These are phyloP conservation scores for Piprites chloris DNA, from an alignment of 2,113 vertebrate genomes.

Conservation along the genomic window DNA sequence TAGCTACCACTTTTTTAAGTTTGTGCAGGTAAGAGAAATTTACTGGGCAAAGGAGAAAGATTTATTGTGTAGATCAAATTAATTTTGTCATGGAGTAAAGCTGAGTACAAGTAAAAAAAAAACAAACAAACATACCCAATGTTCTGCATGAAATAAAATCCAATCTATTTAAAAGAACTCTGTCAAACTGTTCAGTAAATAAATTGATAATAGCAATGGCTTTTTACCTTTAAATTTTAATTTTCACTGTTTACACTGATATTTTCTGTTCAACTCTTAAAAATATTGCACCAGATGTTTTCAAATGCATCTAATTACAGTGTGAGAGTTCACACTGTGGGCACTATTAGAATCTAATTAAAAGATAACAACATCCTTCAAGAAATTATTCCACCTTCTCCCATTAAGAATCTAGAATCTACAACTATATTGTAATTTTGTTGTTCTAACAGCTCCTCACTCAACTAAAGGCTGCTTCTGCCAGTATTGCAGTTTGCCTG, in stretches of 20 bases:
- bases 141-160: neutral
- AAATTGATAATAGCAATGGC: neutral
- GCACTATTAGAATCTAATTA: slow-evolving; percentile 24
- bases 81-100: neutral
- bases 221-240: neutral
- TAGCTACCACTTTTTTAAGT: neutral
- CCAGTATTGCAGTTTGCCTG: neutral
- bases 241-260: neutral
- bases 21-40: neutral
- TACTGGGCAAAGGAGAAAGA: neutral
- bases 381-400: slow-evolving; percentile 6
- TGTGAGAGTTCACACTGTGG: neutral
- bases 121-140: neutral
- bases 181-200: neutral
- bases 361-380: neutral
- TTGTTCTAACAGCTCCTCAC: neutral
- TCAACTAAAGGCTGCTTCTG: neutral
- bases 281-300: slow-evolving; percentile 7
- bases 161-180: neutral
- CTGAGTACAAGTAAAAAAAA: neutral
- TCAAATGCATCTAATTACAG: neutral
- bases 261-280: neutral
- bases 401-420: neutral
- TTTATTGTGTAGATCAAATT: neutral
- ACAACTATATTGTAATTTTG: neutral